Percentiles rank a stretch among this genome's conserved stretches.
Evolutionary conservation across 2,888 invertebrate genomes (phyloP).

Genomic region (Chymomyza caudatula): DNA sequence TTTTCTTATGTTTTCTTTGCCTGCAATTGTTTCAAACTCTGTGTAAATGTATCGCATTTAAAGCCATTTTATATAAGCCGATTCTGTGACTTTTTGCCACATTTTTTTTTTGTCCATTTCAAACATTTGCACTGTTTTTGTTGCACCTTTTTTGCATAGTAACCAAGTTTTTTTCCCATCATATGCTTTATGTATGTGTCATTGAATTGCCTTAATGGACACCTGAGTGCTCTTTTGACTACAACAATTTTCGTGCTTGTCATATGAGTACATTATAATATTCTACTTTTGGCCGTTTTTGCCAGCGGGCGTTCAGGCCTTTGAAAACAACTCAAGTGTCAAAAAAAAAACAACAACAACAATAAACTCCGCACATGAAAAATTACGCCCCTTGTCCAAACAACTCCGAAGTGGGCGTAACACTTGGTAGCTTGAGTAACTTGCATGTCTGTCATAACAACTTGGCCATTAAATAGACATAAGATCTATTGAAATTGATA

Average conservation of each 20-base stretch:
- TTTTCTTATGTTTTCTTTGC: constrained; percentile 31
- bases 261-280: constrained; percentile 52
- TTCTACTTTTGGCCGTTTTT: constrained; percentile 8
- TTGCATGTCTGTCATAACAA: not conserved
- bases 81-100: constrained; percentile 38
- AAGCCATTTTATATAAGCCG: constrained; percentile 70
- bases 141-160: constrained; percentile 1
- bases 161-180: constrained; percentile 50
- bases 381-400: constrained; percentile 28
- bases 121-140: constrained; percentile 37
- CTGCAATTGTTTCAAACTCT: constrained; percentile 56
- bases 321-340: constrained; percentile 33
- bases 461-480: not conserved
- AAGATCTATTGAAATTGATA: not conserved
- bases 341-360: too few species aligned
- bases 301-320: constrained; percentile 34
- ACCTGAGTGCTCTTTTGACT: constrained; percentile 56
- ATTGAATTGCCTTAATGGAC: constrained; percentile 1
- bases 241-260: constrained; percentile 68
- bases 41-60: constrained; percentile 70
- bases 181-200: not conserved
- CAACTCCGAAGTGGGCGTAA: constrained; percentile 36
- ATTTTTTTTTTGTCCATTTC: not conserved
- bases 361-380: constrained; percentile 29
- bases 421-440: not conserved